These are phyloP conservation scores for Myotis findleyi DNA, from an alignment of 2,797 vertebrate genomes.

Conservation along the genomic window DNA sequence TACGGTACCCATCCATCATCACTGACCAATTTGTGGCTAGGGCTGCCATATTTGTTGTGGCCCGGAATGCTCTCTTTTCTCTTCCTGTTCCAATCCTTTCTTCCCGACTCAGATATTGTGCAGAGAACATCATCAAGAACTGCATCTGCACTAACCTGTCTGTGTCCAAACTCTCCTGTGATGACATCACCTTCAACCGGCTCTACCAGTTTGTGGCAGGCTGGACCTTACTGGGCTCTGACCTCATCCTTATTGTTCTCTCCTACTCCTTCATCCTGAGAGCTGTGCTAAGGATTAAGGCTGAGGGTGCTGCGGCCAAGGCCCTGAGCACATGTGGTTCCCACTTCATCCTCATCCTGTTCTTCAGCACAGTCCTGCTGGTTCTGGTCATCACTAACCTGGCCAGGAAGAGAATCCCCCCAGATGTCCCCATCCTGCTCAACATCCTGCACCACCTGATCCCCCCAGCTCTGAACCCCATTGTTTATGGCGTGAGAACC, in stretches of 20 bases:
- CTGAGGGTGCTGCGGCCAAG: slow-evolving; percentile 60
- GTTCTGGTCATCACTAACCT: slow-evolving; percentile 75
- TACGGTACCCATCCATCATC: slow-evolving; percentile 49
- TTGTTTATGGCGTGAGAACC: slow-evolving; percentile 68
- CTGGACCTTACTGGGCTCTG: slow-evolving; percentile 68
- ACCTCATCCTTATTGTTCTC: slow-evolving; percentile 76
- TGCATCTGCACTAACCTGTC: slow-evolving; percentile 80
- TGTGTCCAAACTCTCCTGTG: slow-evolving; percentile 75
- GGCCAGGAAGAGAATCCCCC: slow-evolving; percentile 37
- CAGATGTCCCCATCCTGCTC: slow-evolving; percentile 67
- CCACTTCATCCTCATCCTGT: slow-evolving; percentile 71
- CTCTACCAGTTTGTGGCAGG: slow-evolving; percentile 64
- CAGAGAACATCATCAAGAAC: slow-evolving; percentile 57
- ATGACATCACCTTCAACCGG: slow-evolving; percentile 58
- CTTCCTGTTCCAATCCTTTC: slow-evolving; percentile 71
- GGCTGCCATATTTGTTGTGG: background rate
- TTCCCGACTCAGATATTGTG: slow-evolving; percentile 63
- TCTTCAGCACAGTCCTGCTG: slow-evolving; percentile 74
- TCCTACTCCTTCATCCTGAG: slow-evolving; percentile 73
- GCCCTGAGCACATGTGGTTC: slow-evolving; percentile 73
- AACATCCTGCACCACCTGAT: slow-evolving; percentile 68
- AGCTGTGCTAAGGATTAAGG: slow-evolving; percentile 50
- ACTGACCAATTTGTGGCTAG: slow-evolving; percentile 25
- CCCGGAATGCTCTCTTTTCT: background rate
- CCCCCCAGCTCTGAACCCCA: slow-evolving; percentile 64